Evolutionary conservation across 2,888 invertebrate genomes (phyloP).

Genomic region (Labia minor): DNA sequence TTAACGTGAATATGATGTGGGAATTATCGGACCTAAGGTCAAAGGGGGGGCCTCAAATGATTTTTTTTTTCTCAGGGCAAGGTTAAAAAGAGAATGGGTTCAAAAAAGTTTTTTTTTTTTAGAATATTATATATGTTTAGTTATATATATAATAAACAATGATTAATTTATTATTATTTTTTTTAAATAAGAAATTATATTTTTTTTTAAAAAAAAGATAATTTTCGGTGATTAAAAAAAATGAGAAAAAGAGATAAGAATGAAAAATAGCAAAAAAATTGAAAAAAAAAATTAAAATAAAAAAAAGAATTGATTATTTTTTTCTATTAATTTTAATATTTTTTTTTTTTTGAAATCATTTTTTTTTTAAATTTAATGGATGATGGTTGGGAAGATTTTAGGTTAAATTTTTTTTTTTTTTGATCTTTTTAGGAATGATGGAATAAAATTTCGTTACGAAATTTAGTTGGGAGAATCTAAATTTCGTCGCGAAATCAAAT

Average conservation of each 20-base stretch:
- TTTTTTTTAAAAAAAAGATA: slow-evolving; percentile 2
- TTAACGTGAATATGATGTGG: neutral
- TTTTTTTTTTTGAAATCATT: neutral
- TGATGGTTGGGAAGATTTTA: neutral
- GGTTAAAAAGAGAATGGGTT: neutral
- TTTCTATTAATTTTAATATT: neutral
- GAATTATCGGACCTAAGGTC: neutral
- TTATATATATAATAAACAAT: neutral
- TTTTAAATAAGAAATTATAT: neutral
- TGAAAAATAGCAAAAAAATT: slow-evolving; percentile 15
- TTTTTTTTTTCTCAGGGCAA: neutral
- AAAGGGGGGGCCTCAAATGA: too few species aligned
- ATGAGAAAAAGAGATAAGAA: neutral
- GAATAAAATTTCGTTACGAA: slow-evolving; percentile 15
- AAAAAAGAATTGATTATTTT: neutral
- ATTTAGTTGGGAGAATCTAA: slow-evolving; percentile 13
- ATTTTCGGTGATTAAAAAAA: neutral
- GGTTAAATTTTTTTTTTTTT: too few species aligned
- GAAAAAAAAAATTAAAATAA: too few species aligned
- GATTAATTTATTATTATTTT: neutral
- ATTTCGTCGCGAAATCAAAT: slow-evolving; percentile 16
- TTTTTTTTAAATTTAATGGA: neutral
- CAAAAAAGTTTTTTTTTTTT: slow-evolving; percentile 13
- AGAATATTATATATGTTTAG: neutral
- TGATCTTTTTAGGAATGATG: slow-evolving; percentile 16